A percentile compares a stretch with the other conserved stretches of the same genome.
These are phyloP conservation scores for Megaptera novaeangliae DNA, from an alignment of 2,113 vertebrate species.

Conservation along the genomic window DNA sequence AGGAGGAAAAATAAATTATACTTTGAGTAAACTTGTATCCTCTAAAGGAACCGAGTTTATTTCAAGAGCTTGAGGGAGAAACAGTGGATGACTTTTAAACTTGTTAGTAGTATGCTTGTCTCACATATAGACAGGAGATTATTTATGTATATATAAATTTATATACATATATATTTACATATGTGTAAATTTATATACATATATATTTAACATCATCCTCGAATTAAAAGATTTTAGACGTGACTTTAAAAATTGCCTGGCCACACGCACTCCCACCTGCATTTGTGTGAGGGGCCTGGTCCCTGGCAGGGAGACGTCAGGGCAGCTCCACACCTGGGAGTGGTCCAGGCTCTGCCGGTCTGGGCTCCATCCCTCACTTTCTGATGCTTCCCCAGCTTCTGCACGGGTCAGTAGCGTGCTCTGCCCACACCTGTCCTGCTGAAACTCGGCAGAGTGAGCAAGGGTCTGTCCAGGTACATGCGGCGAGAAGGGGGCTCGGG, in stretches of 20 bases:
- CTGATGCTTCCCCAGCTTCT: neutral
- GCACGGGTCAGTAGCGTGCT: rapidly evolving
- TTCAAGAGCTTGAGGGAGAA: neutral
- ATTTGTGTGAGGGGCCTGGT: neutral
- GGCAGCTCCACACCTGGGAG: no score
- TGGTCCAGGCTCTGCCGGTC: neutral
- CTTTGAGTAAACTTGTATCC: neutral
- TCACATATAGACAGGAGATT: neutral
- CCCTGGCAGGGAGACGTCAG: neutral
- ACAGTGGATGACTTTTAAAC: neutral
- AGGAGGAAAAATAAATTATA: neutral
- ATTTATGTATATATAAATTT: neutral
- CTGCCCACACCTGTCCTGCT: neutral
- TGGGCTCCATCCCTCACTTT: neutral
- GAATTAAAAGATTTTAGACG: neutral
- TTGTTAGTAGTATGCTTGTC: neutral
- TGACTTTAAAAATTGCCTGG: neutral
- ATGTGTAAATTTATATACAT: neutral
- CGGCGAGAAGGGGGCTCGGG: rapidly evolving
- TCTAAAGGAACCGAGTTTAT: neutral
- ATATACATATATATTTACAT: neutral
- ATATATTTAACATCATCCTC: neutral
- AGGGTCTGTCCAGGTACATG: neutral
- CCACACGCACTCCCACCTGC: neutral
- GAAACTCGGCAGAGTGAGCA: rapidly evolving